These are phyloP conservation scores for Bryconaethiops microstoma DNA, from an alignment of 2,797 vertebrate genomes.

Conservation along the genomic window DNA sequence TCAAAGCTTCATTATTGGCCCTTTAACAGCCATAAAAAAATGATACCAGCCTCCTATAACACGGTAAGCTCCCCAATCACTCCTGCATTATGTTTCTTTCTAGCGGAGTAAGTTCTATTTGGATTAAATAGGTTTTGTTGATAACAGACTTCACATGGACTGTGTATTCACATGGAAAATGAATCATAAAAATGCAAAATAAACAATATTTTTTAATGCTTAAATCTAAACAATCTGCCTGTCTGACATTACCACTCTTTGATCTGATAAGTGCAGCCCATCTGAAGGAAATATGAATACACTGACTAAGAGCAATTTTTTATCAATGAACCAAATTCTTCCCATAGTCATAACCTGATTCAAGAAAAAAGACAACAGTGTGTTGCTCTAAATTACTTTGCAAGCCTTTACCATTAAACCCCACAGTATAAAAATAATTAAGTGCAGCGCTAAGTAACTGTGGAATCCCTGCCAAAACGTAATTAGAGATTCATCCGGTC, in stretches of 20 bases:
- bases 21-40: slow-evolving; percentile 42
- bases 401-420: slow-evolving; percentile 70
- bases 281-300: slow-evolving; percentile 4
- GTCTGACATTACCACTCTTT: slow-evolving; percentile 1
- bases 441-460: slow-evolving; percentile 84
- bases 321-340: slow-evolving; percentile 31
- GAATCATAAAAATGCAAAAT: not conserved
- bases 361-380: slow-evolving; percentile 54
- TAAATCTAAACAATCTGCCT: not conserved
- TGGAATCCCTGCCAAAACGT: slow-evolving; percentile 86
- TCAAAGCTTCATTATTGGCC: slow-evolving; percentile 37
- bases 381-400: slow-evolving; percentile 78
- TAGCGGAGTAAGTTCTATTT: slow-evolving; percentile 3
- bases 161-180: slow-evolving; percentile 5
- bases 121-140: slow-evolving; percentile 22
- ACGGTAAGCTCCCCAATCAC: not conserved
- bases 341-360: slow-evolving; percentile 58
- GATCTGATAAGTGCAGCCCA: not conserved
- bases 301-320: not conserved
- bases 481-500: slow-evolving; percentile 92
- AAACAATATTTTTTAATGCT: not conserved
- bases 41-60: slow-evolving; percentile 35
- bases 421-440: slow-evolving; percentile 83
- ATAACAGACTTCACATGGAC: not conserved
- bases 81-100: not conserved